These are phyloP conservation scores for Synergus laeviventris DNA, from an alignment of 2,888 invertebrate genomes.

Conservation along the genomic window DNA sequence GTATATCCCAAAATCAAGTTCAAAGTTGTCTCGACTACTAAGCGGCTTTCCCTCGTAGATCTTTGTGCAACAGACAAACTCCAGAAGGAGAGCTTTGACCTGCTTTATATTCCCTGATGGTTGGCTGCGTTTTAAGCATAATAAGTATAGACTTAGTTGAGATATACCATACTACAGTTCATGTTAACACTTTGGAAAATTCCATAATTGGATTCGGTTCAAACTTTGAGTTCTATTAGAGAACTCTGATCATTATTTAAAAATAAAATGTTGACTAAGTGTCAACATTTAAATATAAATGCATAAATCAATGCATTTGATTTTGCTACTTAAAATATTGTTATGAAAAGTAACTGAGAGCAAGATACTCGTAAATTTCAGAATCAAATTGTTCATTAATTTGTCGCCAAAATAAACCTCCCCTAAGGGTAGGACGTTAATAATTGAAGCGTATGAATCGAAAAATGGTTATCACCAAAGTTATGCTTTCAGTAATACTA, in stretches of 20 bases:
- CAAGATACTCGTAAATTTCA: neutral
- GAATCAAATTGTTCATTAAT: slow-evolving; percentile 24
- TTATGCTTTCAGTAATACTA: neutral
- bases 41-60: neutral
- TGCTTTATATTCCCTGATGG: neutral
- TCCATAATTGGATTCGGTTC: neutral
- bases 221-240: neutral
- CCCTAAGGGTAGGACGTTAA: neutral
- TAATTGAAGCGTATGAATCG: slow-evolving; percentile 3
- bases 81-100: neutral
- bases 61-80: too few species aligned
- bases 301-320: neutral
- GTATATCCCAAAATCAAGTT: neutral
- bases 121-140: neutral
- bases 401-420: neutral
- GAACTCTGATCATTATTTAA: neutral
- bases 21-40: neutral
- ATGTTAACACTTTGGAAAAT: neutral
- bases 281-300: neutral
- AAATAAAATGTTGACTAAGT: neutral
- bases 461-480: too few species aligned
- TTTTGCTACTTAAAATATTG: neutral
- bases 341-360: neutral
- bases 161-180: neutral
- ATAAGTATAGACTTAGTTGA: neutral